phyloP scores from a whole-genome alignment of 2,797 vertebrate genomes.

The Alfaro cultratus region DNA sequence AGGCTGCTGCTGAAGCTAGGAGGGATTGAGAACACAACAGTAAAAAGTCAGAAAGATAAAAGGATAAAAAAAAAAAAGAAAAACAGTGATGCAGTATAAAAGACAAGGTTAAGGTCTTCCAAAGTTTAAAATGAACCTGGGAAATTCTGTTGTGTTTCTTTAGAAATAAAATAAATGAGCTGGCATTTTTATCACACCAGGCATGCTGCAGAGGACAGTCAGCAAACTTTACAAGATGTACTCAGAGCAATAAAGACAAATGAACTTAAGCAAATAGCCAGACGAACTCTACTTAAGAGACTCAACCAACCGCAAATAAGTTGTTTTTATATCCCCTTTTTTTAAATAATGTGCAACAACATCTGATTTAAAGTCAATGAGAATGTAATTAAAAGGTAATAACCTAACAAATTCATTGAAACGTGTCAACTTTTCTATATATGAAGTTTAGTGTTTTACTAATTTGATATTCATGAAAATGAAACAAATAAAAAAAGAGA shows the following conservation, averaged over 20 bases:
- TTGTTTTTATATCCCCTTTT: not conserved
- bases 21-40: slow-evolving; percentile 69
- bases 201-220: not conserved
- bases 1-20: slow-evolving; percentile 79
- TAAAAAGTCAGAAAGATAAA: slow-evolving; percentile 38
- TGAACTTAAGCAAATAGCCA: not conserved
- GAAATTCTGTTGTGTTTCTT: slow-evolving; percentile 1
- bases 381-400: not conserved
- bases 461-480: not conserved
- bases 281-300: not conserved
- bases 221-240: slow-evolving; percentile 4
- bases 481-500: not conserved
- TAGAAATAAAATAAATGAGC: not conserved
- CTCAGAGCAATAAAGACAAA: not conserved
- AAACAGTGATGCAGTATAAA: not conserved
- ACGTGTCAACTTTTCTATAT: not conserved
- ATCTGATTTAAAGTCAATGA: not conserved
- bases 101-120: slow-evolving; percentile 10
- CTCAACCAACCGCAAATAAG: not conserved
- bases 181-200: not conserved
- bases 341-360: not conserved
- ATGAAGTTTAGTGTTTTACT: not conserved
- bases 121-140: slow-evolving; percentile 15
- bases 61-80: slow-evolving; percentile 4
- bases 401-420: not conserved